A percentile compares a stretch with the other conserved stretches of the same genome.
Conservation (phyloP, 2,888 invertebrate genomes). For the Pyrrhia umbra region DNA sequence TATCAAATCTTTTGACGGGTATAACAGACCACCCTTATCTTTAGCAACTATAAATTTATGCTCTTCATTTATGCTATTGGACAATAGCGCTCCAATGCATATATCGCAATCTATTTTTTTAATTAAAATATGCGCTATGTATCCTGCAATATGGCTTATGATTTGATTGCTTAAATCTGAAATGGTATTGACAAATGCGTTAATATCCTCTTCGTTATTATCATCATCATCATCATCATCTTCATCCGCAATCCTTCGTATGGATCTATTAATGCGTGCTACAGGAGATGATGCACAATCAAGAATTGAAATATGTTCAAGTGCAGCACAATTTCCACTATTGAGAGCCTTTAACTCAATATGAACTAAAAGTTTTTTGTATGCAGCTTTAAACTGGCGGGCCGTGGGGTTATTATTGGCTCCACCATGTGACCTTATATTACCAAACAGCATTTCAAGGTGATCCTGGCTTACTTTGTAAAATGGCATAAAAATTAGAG, state of each 20-base stretch:
- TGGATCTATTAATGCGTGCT: constrained; percentile 1
- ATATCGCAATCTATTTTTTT: no score
- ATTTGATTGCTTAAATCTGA: not conserved
- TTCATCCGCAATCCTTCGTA: not conserved
- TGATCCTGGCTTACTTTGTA: constrained; percentile 15
- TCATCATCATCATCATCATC: constrained; percentile 11
- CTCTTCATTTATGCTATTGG: no score
- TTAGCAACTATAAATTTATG: no score
- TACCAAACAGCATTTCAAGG: constrained; percentile 11
- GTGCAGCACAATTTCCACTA: constrained; percentile 5
- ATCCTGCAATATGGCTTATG: constrained; percentile 1
- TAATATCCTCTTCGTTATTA: no score
- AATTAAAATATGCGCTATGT: constrained; percentile 10
- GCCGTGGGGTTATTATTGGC: constrained; percentile 18
- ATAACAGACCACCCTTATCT: not conserved
- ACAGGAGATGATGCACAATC: constrained; percentile 6
- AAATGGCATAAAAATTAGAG: not conserved
- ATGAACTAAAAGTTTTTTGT: not conserved
- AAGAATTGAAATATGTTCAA: constrained; percentile 7
- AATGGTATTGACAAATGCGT: not conserved
- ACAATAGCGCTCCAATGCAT: no score
- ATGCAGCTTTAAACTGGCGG: constrained; percentile 8
- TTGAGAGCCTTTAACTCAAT: constrained; percentile 14
- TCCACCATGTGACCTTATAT: constrained; percentile 9
- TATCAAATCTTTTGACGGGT: constrained; percentile 1